phyloP scores from a whole-genome alignment of 2,797 vertebrate genomes.

The Onychomys arenicola region DNA sequence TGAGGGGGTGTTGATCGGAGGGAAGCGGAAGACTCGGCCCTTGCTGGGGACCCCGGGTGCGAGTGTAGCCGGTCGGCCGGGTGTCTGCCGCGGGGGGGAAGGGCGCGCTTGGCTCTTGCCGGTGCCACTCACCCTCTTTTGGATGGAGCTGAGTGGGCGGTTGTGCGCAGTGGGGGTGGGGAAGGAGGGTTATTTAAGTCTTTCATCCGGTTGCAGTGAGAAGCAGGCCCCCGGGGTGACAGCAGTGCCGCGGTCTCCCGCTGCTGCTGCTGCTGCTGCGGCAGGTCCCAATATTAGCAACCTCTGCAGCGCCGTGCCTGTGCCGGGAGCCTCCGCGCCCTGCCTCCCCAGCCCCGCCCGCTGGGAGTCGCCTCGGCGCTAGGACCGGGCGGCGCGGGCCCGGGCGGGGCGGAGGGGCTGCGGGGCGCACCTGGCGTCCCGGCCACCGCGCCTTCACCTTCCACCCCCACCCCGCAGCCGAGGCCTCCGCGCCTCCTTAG shows the following conservation, averaged over 20 bases:
- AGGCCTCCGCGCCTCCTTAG: neutral
- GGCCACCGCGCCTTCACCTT: neutral
- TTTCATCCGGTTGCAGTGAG: conserved; percentile 70
- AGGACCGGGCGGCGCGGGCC: conserved; percentile 37
- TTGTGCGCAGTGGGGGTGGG: conserved; percentile 76
- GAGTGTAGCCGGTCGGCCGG: neutral
- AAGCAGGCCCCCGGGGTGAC: conserved; percentile 67
- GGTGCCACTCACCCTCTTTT: conserved; percentile 8
- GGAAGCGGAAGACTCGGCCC: neutral
- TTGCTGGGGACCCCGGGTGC: neutral
- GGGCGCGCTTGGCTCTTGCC: conserved; percentile 29
- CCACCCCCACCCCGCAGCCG: neutral
- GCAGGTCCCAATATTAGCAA: conserved; percentile 81
- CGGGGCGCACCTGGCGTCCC: conserved; percentile 55
- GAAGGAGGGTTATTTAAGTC: conserved; percentile 77
- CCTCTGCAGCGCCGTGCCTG: conserved; percentile 57
- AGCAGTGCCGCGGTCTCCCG: conserved; percentile 74
- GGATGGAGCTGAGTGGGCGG: conserved; percentile 74
- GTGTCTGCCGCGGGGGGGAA: conserved; percentile 26
- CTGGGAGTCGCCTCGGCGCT: neutral
- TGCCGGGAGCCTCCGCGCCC: conserved; percentile 19
- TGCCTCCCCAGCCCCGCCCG: conserved; percentile 9
- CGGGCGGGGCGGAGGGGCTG: neutral
- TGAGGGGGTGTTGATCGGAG: neutral
- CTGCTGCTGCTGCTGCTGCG: conserved; percentile 65